These are phyloP conservation scores for Champsocephalus esox DNA, from an alignment of 2,797 vertebrate species.

Conservation along the genomic window DNA sequence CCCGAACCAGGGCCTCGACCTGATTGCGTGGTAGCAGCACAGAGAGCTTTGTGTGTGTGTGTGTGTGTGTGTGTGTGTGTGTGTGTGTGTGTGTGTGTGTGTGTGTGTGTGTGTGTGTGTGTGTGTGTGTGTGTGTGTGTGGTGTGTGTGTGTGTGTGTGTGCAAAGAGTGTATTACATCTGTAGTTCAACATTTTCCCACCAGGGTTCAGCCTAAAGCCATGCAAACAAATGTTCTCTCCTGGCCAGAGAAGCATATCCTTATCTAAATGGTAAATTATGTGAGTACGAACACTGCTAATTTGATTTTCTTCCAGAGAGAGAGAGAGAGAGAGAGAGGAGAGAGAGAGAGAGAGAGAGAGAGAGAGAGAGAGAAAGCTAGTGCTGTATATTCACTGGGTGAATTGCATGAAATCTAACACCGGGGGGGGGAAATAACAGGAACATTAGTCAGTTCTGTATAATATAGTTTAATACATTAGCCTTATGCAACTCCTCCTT, in stretches of 20 bases:
- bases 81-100: too few relatives aligned
- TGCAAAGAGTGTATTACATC: neutral
- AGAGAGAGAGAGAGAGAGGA: too few relatives aligned
- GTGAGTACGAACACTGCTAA: neutral
- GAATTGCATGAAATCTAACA: neutral
- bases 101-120: too few relatives aligned
- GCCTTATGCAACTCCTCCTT: neutral
- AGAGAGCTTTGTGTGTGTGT: too few relatives aligned
- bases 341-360: too few relatives aligned
- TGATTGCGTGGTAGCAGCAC: neutral
- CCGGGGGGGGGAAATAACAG: neutral
- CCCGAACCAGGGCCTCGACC: neutral
- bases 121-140: too few relatives aligned
- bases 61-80: too few relatives aligned
- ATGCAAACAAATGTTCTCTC: slow-evolving; percentile 10
- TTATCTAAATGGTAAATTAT: slow-evolving; percentile 5
- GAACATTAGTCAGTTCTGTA: neutral
- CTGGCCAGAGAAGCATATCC: neutral
- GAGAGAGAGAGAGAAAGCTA: neutral
- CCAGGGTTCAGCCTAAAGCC: slow-evolving; percentile 66
- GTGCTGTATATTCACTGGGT: neutral
- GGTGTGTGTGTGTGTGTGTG: neutral
- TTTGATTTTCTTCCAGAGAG: neutral
- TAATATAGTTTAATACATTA: neutral
- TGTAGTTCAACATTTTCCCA: slow-evolving; percentile 63